These are phyloP conservation scores for Meteorus sp. DNA, from an alignment of 1,140 invertebrate species.

Conservation along the genomic window DNA sequence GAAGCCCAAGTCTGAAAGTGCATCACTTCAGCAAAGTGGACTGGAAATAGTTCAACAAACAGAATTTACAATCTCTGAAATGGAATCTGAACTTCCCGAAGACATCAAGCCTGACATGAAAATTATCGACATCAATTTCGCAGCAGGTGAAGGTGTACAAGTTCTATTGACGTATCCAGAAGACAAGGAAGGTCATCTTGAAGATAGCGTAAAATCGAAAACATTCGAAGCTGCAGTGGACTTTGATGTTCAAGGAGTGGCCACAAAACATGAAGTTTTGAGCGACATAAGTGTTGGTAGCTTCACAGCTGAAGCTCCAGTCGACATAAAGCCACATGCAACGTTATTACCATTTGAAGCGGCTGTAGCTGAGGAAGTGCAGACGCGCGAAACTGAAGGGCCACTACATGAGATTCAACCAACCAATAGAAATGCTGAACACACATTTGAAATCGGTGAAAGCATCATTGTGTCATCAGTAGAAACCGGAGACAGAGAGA, in stretches of 20 bases:
- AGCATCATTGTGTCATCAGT: conserved; percentile 58
- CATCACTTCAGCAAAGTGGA: conserved; percentile 48
- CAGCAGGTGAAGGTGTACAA: conserved; percentile 57
- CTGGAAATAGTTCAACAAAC: conserved; percentile 54
- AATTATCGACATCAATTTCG: conserved; percentile 52
- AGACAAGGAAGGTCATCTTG: conserved; percentile 59
- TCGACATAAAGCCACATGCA: conserved; percentile 49
- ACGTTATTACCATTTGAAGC: conserved; percentile 55
- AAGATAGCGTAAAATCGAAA: conserved; percentile 46
- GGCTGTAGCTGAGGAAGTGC: conserved; percentile 51
- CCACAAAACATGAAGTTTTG: conserved; percentile 58
- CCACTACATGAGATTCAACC: conserved; percentile 50
- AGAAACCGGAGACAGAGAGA: conserved; percentile 60
- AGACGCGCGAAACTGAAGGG: conserved; percentile 60
- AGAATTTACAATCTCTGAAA: conserved; percentile 58
- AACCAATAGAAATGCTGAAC: conserved; percentile 49
- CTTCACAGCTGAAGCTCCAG: conserved; percentile 40
- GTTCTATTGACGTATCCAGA: conserved; percentile 55
- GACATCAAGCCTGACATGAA: conserved; percentile 58
- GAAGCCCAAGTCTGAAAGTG: conserved; percentile 43
- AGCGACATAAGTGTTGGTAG: conserved; percentile 49
- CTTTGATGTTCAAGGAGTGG: conserved; percentile 58
- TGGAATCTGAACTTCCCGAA: conserved; percentile 54
- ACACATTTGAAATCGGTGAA: conserved; percentile 57
- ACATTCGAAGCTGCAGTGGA: conserved; percentile 54